Percentiles rank a stretch among this genome's conserved stretches.
These are phyloP conservation scores for Sturnira hondurensis DNA, from an alignment of 2,113 vertebrate genomes.

Conservation along the genomic window DNA sequence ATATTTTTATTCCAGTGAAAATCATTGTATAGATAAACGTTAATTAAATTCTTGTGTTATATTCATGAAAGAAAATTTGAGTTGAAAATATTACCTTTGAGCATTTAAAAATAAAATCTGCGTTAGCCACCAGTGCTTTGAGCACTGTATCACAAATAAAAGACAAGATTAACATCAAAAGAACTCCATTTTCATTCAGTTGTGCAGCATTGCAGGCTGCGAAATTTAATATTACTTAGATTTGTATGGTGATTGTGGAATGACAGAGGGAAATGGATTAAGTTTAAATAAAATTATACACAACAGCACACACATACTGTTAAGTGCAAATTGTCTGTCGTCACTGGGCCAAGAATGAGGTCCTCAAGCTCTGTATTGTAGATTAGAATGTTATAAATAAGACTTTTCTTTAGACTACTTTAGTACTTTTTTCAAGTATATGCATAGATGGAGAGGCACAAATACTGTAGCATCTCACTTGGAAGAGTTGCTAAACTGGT, in stretches of 20 bases:
- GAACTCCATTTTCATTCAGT: conserved; percentile 80
- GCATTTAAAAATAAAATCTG: conserved; percentile 71
- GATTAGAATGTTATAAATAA: conserved; percentile 76
- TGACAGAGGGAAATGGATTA: conserved; percentile 79
- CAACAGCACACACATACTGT: conserved; percentile 58
- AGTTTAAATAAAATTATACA: conserved; percentile 72
- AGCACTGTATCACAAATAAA: conserved; percentile 76
- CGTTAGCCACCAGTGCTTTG: conserved; percentile 73
- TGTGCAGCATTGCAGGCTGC: conserved; percentile 76
- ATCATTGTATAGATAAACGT: neutral
- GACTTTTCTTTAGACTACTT: conserved; percentile 56
- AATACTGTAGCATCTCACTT: conserved; percentile 51
- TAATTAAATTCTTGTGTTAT: conserved; percentile 64
- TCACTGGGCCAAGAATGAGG: conserved; percentile 32
- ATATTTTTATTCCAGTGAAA: conserved; percentile 45
- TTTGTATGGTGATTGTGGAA: conserved; percentile 79
- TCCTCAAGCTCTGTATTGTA: conserved; percentile 61
- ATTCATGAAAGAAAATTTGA: conserved; percentile 42
- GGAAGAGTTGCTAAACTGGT: conserved; percentile 74
- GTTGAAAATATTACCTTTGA: conserved; percentile 63
- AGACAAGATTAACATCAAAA: conserved; percentile 81
- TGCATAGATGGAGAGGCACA: neutral
- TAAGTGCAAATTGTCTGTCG: conserved; percentile 46
- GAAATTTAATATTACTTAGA: conserved; percentile 84
- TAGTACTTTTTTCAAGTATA: conserved; percentile 37